phyloP scores from a whole-genome alignment of 2,888 invertebrate species.

The Anaspis maculata region DNA sequence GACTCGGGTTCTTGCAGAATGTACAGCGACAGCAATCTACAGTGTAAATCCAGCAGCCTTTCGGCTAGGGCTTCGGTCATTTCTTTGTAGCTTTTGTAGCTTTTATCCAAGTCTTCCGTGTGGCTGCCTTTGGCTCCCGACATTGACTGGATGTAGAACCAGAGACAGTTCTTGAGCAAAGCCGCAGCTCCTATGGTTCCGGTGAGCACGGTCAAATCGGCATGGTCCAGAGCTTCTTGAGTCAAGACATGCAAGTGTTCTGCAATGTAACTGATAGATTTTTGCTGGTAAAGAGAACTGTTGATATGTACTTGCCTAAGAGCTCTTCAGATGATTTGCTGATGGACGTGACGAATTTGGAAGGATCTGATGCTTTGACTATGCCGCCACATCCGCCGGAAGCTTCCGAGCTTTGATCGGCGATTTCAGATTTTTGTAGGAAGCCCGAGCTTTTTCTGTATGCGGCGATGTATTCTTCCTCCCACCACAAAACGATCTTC shows the following conservation, averaged over 20 bases:
- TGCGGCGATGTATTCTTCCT: conserved; percentile 71
- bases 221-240: conserved; percentile 79
- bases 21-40: conserved; percentile 67
- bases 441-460: conserved; percentile 59
- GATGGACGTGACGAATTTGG: conserved; percentile 62
- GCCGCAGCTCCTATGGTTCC: conserved; percentile 76
- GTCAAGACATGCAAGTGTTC: conserved; percentile 72
- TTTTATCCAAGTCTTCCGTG: conserved; percentile 38
- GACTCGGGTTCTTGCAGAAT: conserved; percentile 77
- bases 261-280: conserved; percentile 30
- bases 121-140: conserved; percentile 21
- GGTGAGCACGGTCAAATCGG: conserved; percentile 70
- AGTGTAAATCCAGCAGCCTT: conserved; percentile 71
- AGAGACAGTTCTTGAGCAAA: conserved; percentile 66
- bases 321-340: conserved; percentile 67
- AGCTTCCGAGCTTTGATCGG: conserved; percentile 40
- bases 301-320: no score
- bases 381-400: conserved; percentile 47
- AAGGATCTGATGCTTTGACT: conserved; percentile 68
- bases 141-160: conserved; percentile 63
- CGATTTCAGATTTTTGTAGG: conserved; percentile 22
- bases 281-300: no score
- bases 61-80: conserved; percentile 82
- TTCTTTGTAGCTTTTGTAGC: conserved; percentile 68
- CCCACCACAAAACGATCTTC: conserved; percentile 80